Percentiles rank a stretch among this genome's conserved stretches.
Conservation (phyloP, 2,888 invertebrate species). For the Sminthurinus aureus region DNA sequence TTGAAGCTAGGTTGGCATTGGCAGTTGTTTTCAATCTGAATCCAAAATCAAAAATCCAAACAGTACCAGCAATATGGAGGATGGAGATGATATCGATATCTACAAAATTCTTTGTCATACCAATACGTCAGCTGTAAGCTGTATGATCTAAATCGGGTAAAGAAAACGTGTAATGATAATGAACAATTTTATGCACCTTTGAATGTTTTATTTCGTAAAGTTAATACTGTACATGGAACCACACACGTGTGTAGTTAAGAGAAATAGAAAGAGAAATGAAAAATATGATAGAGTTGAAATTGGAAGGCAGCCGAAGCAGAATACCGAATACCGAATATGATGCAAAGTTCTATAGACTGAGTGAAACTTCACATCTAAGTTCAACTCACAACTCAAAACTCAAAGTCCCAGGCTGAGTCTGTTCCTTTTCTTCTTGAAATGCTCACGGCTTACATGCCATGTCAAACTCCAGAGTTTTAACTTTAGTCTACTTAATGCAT, state of each 20-base stretch:
- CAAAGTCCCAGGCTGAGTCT: neutral
- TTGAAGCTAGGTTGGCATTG: too few species aligned
- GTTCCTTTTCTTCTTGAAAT: slow-evolving; percentile 9
- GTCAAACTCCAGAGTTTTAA: neutral
- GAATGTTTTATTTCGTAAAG: too few species aligned
- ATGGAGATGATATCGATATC: too few species aligned
- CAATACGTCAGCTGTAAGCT: too few species aligned
- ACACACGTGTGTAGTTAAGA: neutral
- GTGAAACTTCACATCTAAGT: neutral
- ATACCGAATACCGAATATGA: slow-evolving; percentile 10
- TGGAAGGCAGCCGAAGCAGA: slow-evolving; percentile 6
- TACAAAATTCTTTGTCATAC: too few species aligned
- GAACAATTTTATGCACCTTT: too few species aligned
- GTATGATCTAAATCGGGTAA: neutral
- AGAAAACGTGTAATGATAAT: too few species aligned
- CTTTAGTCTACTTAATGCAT: too few species aligned
- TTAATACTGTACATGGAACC: too few species aligned
- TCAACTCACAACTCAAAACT: neutral
- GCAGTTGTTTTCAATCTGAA: too few species aligned
- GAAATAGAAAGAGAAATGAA: neutral
- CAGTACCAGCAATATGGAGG: too few species aligned
- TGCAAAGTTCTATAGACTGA: slow-evolving; percentile 15
- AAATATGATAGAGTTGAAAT: neutral
- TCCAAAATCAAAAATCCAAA: too few species aligned
- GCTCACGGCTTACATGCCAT: slow-evolving; percentile 1